phyloP scores from a whole-genome alignment of 2,113 vertebrate species.

The Ictidomys tridecemlineatus region DNA sequence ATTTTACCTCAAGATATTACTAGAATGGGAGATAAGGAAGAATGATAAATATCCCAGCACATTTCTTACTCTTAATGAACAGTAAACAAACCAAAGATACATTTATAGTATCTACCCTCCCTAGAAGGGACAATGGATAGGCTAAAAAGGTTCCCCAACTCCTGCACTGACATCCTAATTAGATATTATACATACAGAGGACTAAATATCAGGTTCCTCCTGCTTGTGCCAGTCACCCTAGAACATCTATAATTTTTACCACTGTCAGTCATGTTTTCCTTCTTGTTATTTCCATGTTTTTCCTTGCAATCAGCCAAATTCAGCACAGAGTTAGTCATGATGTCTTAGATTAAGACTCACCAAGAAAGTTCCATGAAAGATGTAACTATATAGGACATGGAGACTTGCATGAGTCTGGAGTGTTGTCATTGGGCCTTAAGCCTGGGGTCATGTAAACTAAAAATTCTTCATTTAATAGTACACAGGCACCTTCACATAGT shows the following conservation, averaged over 20 bases:
- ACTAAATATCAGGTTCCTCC: neutral
- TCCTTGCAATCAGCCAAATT: neutral
- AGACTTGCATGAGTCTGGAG: neutral
- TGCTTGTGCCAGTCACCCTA: fast-evolving
- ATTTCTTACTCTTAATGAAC: neutral
- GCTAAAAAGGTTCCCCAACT: neutral
- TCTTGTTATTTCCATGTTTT: neutral
- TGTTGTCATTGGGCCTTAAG: neutral
- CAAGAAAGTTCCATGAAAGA: neutral
- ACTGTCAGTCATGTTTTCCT: neutral
- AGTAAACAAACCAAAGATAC: neutral
- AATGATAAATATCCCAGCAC: neutral
- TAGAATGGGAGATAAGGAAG: neutral
- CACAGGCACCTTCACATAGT: neutral
- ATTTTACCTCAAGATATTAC: constrained; percentile 18
- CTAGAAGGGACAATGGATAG: neutral
- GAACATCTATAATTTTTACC: neutral
- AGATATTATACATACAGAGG: neutral
- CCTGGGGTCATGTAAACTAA: neutral
- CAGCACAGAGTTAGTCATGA: neutral
- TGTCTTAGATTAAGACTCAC: neutral
- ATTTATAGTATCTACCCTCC: neutral
- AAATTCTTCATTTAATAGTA: neutral
- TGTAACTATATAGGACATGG: neutral
- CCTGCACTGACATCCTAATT: neutral